phyloP scores from a whole-genome alignment of 2,113 vertebrate genomes.

The Serinus canaria region DNA sequence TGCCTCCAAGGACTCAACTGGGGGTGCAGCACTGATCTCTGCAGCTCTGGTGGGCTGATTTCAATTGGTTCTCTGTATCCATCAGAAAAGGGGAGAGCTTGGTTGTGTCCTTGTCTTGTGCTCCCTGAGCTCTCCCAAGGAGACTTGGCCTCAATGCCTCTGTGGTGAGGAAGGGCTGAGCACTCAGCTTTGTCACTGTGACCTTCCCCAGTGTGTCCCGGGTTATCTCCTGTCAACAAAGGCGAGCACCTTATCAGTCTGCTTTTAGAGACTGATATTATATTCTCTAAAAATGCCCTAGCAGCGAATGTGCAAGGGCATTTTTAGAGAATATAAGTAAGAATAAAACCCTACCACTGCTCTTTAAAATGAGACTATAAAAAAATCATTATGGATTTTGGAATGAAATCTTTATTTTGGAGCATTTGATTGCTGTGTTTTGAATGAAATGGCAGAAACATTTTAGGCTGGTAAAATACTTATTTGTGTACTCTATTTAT shows the following conservation, averaged over 20 bases:
- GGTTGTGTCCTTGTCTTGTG: neutral
- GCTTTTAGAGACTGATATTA: neutral
- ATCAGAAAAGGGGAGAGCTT: neutral
- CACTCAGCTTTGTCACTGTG: neutral
- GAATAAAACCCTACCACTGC: neutral
- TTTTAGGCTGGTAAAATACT: neutral
- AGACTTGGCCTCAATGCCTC: neutral
- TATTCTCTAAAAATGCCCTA: neutral
- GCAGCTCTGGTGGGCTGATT: neutral
- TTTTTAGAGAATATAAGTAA: neutral
- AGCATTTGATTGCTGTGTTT: neutral
- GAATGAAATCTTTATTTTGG: neutral
- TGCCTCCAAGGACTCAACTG: neutral
- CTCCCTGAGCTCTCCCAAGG: neutral
- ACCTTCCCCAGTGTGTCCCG: neutral
- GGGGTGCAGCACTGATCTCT: neutral
- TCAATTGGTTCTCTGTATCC: accelerated
- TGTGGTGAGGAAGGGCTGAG: neutral
- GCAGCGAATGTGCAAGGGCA: neutral
- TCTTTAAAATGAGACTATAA: neutral
- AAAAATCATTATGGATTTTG: neutral
- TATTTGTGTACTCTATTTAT: neutral
- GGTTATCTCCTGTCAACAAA: neutral
- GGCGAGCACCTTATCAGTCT: neutral
- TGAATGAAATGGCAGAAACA: neutral